phyloP scores from a whole-genome alignment of 2,113 vertebrate genomes.

The Chlorodrepanis virens region DNA sequence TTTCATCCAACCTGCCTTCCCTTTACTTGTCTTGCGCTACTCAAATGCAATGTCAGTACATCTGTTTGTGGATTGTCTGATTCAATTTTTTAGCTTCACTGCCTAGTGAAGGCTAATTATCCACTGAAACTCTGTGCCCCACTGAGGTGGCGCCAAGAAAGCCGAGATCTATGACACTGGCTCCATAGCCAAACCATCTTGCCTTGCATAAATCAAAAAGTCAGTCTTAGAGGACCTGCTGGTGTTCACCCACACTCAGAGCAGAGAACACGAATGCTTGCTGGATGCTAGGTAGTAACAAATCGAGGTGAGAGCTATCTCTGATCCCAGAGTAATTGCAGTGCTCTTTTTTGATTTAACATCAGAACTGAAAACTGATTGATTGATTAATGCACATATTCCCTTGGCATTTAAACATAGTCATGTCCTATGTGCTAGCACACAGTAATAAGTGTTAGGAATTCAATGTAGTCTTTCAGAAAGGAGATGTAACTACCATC shows the following conservation, averaged over 20 bases:
- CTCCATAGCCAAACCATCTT: background rate
- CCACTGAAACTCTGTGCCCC: background rate
- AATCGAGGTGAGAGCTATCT: background rate
- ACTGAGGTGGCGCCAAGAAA: background rate
- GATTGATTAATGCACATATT: background rate
- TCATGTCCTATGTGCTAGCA: background rate
- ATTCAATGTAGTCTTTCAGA: background rate
- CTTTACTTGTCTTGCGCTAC: background rate
- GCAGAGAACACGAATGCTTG: background rate
- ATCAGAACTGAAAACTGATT: background rate
- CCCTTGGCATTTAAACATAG: background rate
- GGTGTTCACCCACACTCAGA: background rate
- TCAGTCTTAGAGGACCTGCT: background rate
- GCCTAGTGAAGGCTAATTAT: background rate
- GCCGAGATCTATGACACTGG: background rate
- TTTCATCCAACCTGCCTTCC: background rate
- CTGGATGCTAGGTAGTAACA: background rate
- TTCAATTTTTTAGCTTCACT: background rate
- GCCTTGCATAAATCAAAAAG: background rate
- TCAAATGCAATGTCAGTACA: background rate
- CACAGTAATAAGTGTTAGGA: background rate
- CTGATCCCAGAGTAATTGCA: background rate
- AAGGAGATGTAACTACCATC: background rate
- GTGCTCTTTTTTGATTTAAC: background rate
- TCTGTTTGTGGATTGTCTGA: background rate